These are phyloP conservation scores for Latheticus oryzae DNA, from an alignment of 2,888 invertebrate species.

Conservation along the genomic window DNA sequence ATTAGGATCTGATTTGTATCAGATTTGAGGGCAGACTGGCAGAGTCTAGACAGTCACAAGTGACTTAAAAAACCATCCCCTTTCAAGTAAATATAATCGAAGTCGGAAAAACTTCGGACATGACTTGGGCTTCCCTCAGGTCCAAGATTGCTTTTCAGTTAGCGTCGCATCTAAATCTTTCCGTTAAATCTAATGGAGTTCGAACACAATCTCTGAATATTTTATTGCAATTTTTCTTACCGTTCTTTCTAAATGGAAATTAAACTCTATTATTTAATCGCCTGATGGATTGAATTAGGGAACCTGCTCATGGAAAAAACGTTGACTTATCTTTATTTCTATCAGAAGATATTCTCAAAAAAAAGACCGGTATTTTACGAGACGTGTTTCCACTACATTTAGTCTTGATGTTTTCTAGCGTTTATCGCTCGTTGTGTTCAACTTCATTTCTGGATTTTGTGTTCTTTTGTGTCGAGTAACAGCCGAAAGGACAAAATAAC, in stretches of 20 bases:
- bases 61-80: slow-evolving; percentile 15
- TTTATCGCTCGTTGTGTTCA: slow-evolving; percentile 51
- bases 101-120: slow-evolving; percentile 40
- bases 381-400: slow-evolving; percentile 55
- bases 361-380: slow-evolving; percentile 43
- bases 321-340: slow-evolving; percentile 27
- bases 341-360: slow-evolving; percentile 21
- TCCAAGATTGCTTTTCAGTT: slow-evolving; percentile 38
- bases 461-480: slow-evolving; percentile 37
- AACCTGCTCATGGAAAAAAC: slow-evolving; percentile 31
- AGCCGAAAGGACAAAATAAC: slow-evolving; percentile 32
- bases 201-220: slow-evolving; percentile 25
- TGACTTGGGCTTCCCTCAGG: slow-evolving; percentile 35
- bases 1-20: slow-evolving; percentile 34
- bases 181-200: slow-evolving; percentile 42
- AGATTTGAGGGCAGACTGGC: slow-evolving; percentile 19
- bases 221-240: slow-evolving; percentile 29
- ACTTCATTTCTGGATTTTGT: slow-evolving; percentile 49
- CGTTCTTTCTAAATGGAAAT: slow-evolving; percentile 25
- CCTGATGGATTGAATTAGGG: slow-evolving; percentile 4
- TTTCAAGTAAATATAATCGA: slow-evolving; percentile 27
- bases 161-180: slow-evolving; percentile 39
- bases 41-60: slow-evolving; percentile 35
- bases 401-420: slow-evolving; percentile 52
- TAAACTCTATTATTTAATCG: slow-evolving; percentile 28